phyloP scores from a whole-genome alignment of 2,113 vertebrate genomes.

The Periophthalmodon schlosseri region DNA sequence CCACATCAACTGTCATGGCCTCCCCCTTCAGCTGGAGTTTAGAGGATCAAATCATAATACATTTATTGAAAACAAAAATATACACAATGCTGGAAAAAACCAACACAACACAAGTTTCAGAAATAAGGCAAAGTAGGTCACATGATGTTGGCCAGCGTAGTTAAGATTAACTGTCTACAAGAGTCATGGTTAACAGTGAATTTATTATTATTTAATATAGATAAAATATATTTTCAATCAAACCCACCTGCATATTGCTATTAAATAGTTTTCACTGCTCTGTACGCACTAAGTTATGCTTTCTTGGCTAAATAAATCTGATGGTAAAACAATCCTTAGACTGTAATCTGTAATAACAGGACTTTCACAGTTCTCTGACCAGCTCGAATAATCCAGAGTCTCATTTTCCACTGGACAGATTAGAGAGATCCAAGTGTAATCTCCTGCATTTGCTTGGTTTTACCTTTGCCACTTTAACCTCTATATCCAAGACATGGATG shows the following conservation, averaged over 20 bases:
- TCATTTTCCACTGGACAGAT: slow-evolving; percentile 55
- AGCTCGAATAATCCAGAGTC: slow-evolving; percentile 55
- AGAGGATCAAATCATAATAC: neutral
- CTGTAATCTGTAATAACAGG: slow-evolving; percentile 58
- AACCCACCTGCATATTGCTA: neutral
- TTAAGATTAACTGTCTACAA: neutral
- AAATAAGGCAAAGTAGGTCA: too few species aligned
- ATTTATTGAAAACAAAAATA: neutral
- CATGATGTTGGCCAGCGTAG: neutral
- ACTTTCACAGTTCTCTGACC: slow-evolving; percentile 39
- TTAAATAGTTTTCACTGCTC: neutral
- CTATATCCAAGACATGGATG: slow-evolving; percentile 4
- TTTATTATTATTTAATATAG: too few species aligned
- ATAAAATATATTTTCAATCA: neutral
- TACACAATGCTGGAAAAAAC: neutral
- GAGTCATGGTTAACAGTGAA: too few species aligned
- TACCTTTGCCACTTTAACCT: slow-evolving; percentile 50
- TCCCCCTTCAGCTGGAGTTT: slow-evolving; percentile 29
- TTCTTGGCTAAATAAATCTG: slow-evolving; percentile 40
- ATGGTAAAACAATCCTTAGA: slow-evolving; percentile 42
- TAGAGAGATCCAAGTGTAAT: slow-evolving; percentile 45
- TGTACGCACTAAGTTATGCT: slow-evolving; percentile 1
- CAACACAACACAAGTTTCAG: too few species aligned
- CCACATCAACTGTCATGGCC: slow-evolving; percentile 67
- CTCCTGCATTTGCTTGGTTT: slow-evolving; percentile 36